Base-by-base conservation (phyloP, 2,113 vertebrate species). In the Boleophthalmus pectinirostris region DNA sequence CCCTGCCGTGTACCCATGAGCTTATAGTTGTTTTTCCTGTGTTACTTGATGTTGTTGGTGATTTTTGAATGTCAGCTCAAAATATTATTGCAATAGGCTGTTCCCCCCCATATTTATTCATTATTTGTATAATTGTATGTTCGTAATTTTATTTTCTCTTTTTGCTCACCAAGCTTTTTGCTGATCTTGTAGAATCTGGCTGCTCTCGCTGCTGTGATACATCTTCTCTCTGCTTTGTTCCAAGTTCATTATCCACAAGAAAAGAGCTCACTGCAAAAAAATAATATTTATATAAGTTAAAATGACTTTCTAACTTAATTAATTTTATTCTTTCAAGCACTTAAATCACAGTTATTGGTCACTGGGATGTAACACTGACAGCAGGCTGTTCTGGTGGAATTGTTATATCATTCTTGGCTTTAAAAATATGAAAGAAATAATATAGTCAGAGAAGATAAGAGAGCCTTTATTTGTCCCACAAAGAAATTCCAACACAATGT, bases 101-200 rank as follows among this genome's bases (percentile, higher is more conserved):
- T 23, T n/a, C 82, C 51, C 3, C 0, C 6, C 24, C 23, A 25
- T 58, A 25, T 25, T 25, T 25, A 25, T 21, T 58, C 4, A 25
- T 58, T 24, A 5, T 54, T 54, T 53, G 2, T n/a, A 54, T 10
- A 11, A 54, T 58, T 58, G 25, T 25, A 13, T 25, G 25, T 7
- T 6, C 5, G 13, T 25, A n/a, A 58, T 25, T 6, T 15, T 58
- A 1, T 10, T 25, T 23, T 54, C 51, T 54, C 51, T 54, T 54
- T 67, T 46, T 25, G 25, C 72, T 66, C 70, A 64, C 45, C 43
- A 71, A 51, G 33, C 61, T 25, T 54, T 72, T 64, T 75, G 61
- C 54, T 51, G 45, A 51, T 79, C 63, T 73, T 60, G 65, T 56
- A 67, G 70, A 74, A 72, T 33, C 13, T 61, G 58, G 25, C 58